Percentiles rank a stretch among this genome's conserved stretches.
Evolutionary conservation across 2,888 invertebrate genomes (phyloP).

Genomic region (Tethea ocularis): DNA sequence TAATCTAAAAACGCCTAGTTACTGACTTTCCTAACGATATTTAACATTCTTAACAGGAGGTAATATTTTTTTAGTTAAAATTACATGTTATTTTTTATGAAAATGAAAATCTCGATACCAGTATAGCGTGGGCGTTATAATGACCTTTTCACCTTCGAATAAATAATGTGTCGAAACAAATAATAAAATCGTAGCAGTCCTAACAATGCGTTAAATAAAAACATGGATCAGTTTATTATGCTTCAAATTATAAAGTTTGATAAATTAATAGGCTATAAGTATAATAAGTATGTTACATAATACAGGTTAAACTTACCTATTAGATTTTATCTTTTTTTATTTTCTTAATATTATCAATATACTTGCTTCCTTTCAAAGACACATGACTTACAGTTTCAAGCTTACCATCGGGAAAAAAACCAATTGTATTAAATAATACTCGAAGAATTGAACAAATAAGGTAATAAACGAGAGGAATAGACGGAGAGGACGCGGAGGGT

Average conservation of each 20-base stretch:
- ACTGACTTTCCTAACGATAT: not conserved
- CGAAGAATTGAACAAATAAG: conserved; percentile 34
- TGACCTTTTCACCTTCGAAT: no score
- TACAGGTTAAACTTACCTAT: no score
- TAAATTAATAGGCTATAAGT: no score
- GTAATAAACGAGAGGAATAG: conserved; percentile 49
- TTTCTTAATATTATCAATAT: no score
- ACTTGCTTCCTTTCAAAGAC: not conserved
- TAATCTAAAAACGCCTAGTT: not conserved
- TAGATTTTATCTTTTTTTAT: no score
- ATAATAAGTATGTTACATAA: no score
- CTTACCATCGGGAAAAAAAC: not conserved
- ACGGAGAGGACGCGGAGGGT: conserved; percentile 39
- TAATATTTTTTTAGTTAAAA: not conserved
- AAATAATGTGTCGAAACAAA: no score
- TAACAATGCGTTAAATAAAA: no score
- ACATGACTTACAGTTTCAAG: not conserved
- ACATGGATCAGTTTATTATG: no score
- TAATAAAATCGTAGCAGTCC: no score
- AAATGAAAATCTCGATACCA: not conserved
- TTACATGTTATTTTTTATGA: not conserved
- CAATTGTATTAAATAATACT: not conserved
- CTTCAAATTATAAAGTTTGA: no score
- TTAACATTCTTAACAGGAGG: not conserved
- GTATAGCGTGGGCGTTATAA: no score